Percentiles rank a stretch among this genome's conserved stretches.
Conservation (phyloP, 2,888 invertebrate genomes). For the Phymatocera aterrima region DNA sequence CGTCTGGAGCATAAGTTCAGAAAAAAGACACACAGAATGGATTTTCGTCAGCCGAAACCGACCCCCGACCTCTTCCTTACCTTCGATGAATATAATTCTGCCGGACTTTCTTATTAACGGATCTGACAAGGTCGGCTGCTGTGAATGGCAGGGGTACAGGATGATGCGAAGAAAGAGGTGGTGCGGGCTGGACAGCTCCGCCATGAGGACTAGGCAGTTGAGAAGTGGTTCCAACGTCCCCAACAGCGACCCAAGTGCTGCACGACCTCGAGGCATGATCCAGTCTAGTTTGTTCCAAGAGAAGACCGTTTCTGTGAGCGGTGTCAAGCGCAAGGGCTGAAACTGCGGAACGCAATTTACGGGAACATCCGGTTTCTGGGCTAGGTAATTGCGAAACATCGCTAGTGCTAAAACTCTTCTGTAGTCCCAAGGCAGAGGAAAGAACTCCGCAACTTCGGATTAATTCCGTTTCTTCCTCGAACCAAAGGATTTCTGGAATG, state of each 20-base stretch:
- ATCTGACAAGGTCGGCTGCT: slow-evolving; percentile 82
- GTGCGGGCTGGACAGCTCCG: slow-evolving; percentile 73
- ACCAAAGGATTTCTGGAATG: slow-evolving; percentile 81
- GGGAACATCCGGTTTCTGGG: slow-evolving; percentile 73
- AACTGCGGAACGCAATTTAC: slow-evolving; percentile 72
- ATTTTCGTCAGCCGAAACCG: neutral
- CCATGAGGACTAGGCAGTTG: slow-evolving; percentile 90
- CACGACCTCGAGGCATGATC: slow-evolving; percentile 84
- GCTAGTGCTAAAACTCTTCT: slow-evolving; percentile 89
- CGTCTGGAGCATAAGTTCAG: no score
- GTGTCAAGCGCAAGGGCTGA: slow-evolving; percentile 80
- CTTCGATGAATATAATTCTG: slow-evolving; percentile 88
- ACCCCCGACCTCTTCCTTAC: slow-evolving; percentile 56
- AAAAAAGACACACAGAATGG: neutral
- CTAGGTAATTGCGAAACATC: slow-evolving; percentile 82
- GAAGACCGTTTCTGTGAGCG: slow-evolving; percentile 76
- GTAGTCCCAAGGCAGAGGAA: slow-evolving; percentile 87
- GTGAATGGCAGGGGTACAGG: slow-evolving; percentile 79
- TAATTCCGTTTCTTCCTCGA: slow-evolving; percentile 87
- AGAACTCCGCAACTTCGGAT: slow-evolving; percentile 88
- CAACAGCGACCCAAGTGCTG: slow-evolving; percentile 92
- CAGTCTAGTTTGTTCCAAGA: slow-evolving; percentile 78
- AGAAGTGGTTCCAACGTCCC: slow-evolving; percentile 85
- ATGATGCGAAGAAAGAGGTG: slow-evolving; percentile 66
- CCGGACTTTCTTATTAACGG: slow-evolving; percentile 89